Conservation (phyloP, 2,113 vertebrate species). For the Ptilorrhoa leucosticta region DNA sequence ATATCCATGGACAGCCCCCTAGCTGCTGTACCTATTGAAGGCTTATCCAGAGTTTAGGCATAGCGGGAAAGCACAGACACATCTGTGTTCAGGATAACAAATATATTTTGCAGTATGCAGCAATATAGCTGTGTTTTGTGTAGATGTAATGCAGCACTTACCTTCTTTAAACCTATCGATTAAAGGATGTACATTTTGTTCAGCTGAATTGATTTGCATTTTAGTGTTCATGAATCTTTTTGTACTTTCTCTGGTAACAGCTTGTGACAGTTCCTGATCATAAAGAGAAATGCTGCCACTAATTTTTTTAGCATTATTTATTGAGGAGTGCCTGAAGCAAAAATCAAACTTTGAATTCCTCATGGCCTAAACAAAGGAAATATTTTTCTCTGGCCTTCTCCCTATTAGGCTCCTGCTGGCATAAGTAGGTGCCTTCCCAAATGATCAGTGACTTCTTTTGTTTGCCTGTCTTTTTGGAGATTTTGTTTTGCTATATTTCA, state of each 20-base stretch:
- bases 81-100: neutral
- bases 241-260: neutral
- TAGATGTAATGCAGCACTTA: neutral
- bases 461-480: neutral
- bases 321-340: neutral
- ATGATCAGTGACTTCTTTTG: neutral
- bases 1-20: neutral
- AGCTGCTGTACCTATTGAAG: neutral
- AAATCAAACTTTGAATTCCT: neutral
- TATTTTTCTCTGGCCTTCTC: neutral
- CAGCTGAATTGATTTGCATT: neutral
- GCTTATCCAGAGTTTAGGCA: neutral
- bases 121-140: neutral
- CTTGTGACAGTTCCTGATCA: neutral
- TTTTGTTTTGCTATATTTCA: neutral
- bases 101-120: neutral
- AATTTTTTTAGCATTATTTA: neutral
- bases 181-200: neutral
- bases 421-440: neutral
- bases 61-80: no score
- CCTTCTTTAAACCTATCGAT: neutral
- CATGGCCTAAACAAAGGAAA: neutral
- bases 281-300: neutral
- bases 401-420: neutral
- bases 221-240: neutral